phyloP scores from a whole-genome alignment of 2,113 vertebrate species.

The Lepisosteus oculatus region DNA sequence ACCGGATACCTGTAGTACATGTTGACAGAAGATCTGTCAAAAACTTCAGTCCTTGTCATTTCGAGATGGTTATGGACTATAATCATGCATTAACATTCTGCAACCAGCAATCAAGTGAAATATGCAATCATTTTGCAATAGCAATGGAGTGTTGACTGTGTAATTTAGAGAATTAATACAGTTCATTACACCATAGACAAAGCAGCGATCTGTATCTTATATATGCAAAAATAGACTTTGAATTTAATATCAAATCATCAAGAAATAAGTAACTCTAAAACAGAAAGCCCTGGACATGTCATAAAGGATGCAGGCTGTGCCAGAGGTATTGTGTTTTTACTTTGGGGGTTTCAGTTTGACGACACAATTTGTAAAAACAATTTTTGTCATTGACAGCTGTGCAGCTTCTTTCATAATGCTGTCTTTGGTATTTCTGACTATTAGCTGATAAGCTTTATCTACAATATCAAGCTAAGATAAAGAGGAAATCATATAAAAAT shows the following conservation, averaged over 20 bases:
- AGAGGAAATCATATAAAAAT: conserved; percentile 62
- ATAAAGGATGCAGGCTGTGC: too few species aligned
- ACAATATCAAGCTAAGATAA: conserved; percentile 56
- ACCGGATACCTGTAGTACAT: too few species aligned
- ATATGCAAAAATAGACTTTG: conserved; percentile 19
- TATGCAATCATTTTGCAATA: conserved; percentile 37
- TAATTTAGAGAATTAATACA: conserved; percentile 59
- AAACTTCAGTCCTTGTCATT: too few species aligned
- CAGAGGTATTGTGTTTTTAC: too few species aligned
- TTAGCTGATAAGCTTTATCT: conserved; percentile 67
- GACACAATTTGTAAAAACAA: too few species aligned
- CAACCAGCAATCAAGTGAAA: conserved; percentile 40
- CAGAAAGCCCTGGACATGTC: background rate
- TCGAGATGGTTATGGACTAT: conserved; percentile 31
- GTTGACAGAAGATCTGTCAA: too few species aligned
- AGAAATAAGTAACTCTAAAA: too few species aligned
- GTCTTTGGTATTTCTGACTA: background rate
- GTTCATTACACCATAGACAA: conserved; percentile 44
- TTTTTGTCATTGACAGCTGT: background rate
- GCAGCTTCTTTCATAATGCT: background rate
- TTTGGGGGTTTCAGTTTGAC: too few species aligned
- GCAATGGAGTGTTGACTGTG: conserved; percentile 26
- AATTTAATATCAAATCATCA: too few species aligned
- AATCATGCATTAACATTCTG: conserved; percentile 43
- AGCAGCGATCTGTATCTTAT: conserved; percentile 65